A percentile compares a stretch with the other conserved stretches of the same genome.
Evolutionary conservation across 1,140 invertebrate species (phyloP).

Genomic region (Drosophila sucinea): DNA sequence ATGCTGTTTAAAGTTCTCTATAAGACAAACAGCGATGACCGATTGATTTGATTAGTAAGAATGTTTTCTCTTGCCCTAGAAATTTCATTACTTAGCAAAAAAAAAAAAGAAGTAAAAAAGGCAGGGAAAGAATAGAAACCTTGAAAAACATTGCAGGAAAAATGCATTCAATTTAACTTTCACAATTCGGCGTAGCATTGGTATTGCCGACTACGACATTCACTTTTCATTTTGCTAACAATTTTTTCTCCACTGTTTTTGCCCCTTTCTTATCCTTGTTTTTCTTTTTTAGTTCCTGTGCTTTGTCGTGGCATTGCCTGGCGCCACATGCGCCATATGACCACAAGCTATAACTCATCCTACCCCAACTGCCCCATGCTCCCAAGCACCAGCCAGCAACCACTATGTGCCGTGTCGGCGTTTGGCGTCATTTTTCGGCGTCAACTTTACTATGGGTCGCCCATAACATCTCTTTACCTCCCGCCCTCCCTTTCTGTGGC

Average conservation of each 20-base stretch:
- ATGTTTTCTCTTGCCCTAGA: not conserved
- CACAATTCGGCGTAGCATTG: slow-evolving; percentile 57
- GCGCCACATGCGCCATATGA: slow-evolving; percentile 61
- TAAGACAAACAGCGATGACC: not conserved
- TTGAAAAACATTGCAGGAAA: slow-evolving; percentile 36
- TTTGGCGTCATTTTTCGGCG: slow-evolving; percentile 61
- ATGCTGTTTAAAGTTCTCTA: too few relatives aligned
- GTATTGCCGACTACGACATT: slow-evolving; percentile 47
- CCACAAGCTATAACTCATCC: slow-evolving; percentile 57
- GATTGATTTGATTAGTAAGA: not conserved
- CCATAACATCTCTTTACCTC: slow-evolving; percentile 6
- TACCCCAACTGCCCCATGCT: not conserved
- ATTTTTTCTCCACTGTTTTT: not conserved
- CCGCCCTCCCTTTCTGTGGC: not conserved
- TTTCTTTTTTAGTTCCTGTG: slow-evolving; percentile 2
- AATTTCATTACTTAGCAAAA: slow-evolving; percentile 16
- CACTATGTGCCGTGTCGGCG: slow-evolving; percentile 24
- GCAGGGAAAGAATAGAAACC: slow-evolving; percentile 6
- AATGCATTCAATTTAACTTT: slow-evolving; percentile 62
- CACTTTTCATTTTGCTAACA: slow-evolving; percentile 50
- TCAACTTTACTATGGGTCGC: slow-evolving; percentile 52
- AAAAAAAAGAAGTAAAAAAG: not conserved
- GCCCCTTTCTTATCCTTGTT: not conserved
- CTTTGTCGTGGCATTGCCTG: slow-evolving; percentile 16
- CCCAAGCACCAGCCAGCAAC: not conserved